phyloP scores from a whole-genome alignment of 1,140 invertebrate genomes.

The Cepaea nemoralis region DNA sequence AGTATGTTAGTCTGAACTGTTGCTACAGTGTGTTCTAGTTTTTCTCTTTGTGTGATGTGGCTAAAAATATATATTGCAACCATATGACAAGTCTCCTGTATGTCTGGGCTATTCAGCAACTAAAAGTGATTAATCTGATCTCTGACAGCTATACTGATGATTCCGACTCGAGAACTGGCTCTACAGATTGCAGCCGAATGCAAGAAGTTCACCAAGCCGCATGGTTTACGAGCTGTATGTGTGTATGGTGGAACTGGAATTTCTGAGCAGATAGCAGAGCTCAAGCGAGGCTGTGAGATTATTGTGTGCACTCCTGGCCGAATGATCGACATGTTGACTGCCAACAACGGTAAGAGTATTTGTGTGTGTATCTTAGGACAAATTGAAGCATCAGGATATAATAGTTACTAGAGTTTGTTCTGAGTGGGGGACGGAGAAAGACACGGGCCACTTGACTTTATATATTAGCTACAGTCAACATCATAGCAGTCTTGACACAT shows the following conservation, averaged over 20 bases:
- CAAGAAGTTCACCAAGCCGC: constrained; percentile 92
- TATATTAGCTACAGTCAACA: no score
- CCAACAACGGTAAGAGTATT: constrained; percentile 85
- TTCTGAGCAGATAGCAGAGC: constrained; percentile 96
- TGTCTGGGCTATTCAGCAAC: no score
- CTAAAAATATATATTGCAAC: no score
- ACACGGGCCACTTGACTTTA: no score
- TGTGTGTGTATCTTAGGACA: constrained; percentile 1
- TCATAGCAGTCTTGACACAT: no score
- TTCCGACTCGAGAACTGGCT: constrained; percentile 96
- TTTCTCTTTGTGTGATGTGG: no score
- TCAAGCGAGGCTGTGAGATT: constrained; percentile 97
- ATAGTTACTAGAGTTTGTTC: no score
- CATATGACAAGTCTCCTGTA: no score
- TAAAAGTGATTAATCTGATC: background rate
- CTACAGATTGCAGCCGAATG: constrained; percentile 99
- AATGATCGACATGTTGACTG: constrained; percentile 99
- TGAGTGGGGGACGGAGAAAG: no score
- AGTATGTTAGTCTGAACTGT: no score
- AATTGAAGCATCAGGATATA: no score
- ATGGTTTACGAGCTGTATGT: constrained; percentile 90
- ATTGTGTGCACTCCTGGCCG: constrained; percentile 99
- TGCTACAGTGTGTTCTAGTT: no score
- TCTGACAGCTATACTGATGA: constrained; percentile 86
- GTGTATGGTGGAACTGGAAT: constrained; percentile 99